Evolutionary conservation across 2,797 vertebrate species (phyloP), one percentile per base, ranked within the genome.

Genomic region (Schizopygopsis pylzovi): DNA sequence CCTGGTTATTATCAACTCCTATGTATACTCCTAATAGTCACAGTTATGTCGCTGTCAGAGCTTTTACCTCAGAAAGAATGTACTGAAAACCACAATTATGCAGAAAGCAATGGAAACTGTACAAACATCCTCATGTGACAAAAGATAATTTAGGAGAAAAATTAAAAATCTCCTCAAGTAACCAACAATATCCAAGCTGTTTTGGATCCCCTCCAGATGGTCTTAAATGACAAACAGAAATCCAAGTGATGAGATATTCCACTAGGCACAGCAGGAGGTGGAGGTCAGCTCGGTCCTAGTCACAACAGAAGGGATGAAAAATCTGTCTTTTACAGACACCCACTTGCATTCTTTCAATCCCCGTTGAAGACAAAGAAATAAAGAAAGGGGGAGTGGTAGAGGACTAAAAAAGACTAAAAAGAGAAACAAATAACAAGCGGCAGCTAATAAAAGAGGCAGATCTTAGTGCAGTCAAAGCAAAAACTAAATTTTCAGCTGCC

Each of bases 401-500:
- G 25, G 67, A 84, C 59, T 61, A 59, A 59, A n/a, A n/a, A n/a
- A 59, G 73, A 84, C 43, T 75, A 45, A 80, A 70, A 18, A 8
- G 39, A 22, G 12, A 79, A 67, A 59, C 76, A 82, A 76, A 67
- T 49, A 16, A 13, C 49, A 56, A 83, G 65, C 49, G 45, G 25
- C 20, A 81, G 89, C 67, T 49, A 79, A 52, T 67, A 25, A 88
- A 6, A 52, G 45, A 54, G 61, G 47, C 22, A 61, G 61, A 79
- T 71, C 73, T 79, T 61, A 82, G 68, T 65, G 73, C 67, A 82
- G n/a, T 84, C 71, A 61, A 77, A 65, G 56, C 72, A 63, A 79
- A 78, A 81, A 76, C 22, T n/a, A n/a, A 12, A 80, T 56, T 79
- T 86, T 67, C 78, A 83, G 80, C 68, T 83, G 85, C n/a, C 45